phyloP scores from a whole-genome alignment of 2,797 vertebrate species.

The Ataeniobius toweri region DNA sequence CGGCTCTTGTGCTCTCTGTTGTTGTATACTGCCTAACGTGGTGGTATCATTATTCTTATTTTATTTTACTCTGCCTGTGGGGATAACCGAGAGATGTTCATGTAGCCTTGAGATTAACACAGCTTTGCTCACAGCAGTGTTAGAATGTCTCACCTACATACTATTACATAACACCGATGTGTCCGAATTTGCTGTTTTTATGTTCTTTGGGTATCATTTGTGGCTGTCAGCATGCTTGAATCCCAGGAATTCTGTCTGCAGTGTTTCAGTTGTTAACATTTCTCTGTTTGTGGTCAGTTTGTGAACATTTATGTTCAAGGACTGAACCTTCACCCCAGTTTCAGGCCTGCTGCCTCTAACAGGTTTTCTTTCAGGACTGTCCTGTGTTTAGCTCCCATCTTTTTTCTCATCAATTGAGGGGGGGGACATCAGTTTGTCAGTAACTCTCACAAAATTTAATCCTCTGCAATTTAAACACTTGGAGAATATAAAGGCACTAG shows the following conservation, averaged over 20 bases:
- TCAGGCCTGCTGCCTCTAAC: too few relatives aligned
- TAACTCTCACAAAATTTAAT: too few relatives aligned
- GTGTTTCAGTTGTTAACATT: conserved; percentile 45
- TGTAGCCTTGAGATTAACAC: too few relatives aligned
- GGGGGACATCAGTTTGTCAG: too few relatives aligned
- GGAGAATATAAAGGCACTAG: too few relatives aligned
- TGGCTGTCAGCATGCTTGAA: conserved; percentile 81
- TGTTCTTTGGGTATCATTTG: conserved; percentile 64
- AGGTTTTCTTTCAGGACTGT: too few relatives aligned
- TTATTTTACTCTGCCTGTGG: background rate
- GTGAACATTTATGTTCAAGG: too few relatives aligned
- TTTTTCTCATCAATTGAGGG: too few relatives aligned
- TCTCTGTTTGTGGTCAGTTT: background rate
- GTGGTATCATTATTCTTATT: background rate
- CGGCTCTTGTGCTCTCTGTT: conserved; percentile 50
- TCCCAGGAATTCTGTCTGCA: conserved; percentile 78
- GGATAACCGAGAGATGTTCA: too few relatives aligned
- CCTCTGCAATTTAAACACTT: too few relatives aligned
- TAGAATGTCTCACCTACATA: background rate
- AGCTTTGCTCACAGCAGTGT: background rate
- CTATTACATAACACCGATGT: background rate
- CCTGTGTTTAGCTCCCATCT: too few relatives aligned
- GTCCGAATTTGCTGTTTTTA: background rate
- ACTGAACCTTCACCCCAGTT: too few relatives aligned
- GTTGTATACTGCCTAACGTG: conserved; percentile 24